Evolutionary conservation across 2,888 invertebrate genomes (phyloP).

Genomic region (Byasa hedistus): DNA sequence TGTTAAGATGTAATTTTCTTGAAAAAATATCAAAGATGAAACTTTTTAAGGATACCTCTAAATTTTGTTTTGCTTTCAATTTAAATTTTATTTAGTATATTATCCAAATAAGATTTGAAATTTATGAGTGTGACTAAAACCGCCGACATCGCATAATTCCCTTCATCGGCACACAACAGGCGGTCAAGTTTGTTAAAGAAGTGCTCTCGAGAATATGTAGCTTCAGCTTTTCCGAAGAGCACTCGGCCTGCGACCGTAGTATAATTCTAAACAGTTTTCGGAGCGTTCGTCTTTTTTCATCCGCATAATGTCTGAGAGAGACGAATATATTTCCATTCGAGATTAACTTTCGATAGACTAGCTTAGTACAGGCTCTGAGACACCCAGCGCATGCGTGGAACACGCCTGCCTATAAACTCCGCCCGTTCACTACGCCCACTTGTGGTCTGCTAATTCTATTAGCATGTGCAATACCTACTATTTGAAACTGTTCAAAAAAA

Average conservation of each 20-base stretch:
- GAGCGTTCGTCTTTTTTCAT: constrained; percentile 61
- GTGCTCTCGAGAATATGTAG: constrained; percentile 48
- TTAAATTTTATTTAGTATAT: constrained; percentile 28
- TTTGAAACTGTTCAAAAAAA: constrained; percentile 23
- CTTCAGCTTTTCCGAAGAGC: constrained; percentile 65
- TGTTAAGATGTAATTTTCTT: background rate
- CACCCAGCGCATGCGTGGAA: constrained; percentile 65
- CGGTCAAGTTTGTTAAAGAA: constrained; percentile 72
- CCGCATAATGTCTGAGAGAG: constrained; percentile 57
- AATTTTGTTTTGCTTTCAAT: constrained; percentile 2
- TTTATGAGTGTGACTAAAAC: constrained; percentile 41
- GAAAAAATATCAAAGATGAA: background rate
- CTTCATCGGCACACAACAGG: constrained; percentile 50
- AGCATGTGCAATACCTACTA: constrained; percentile 54
- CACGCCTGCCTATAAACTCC: constrained; percentile 67
- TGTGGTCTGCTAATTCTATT: constrained; percentile 57
- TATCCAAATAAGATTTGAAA: constrained; percentile 29
- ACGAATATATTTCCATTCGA: constrained; percentile 54
- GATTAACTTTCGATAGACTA: constrained; percentile 40
- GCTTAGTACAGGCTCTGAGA: constrained; percentile 42
- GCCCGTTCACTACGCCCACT: constrained; percentile 73
- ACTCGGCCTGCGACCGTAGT: constrained; percentile 51
- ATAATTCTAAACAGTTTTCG: constrained; percentile 48
- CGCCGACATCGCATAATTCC: constrained; percentile 62
- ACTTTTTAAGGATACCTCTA: background rate